Percentiles rank a stretch among this genome's conserved stretches.
Evolutionary conservation across 1,140 invertebrate species (phyloP).

Genomic region (Kradibia gibbosae): DNA sequence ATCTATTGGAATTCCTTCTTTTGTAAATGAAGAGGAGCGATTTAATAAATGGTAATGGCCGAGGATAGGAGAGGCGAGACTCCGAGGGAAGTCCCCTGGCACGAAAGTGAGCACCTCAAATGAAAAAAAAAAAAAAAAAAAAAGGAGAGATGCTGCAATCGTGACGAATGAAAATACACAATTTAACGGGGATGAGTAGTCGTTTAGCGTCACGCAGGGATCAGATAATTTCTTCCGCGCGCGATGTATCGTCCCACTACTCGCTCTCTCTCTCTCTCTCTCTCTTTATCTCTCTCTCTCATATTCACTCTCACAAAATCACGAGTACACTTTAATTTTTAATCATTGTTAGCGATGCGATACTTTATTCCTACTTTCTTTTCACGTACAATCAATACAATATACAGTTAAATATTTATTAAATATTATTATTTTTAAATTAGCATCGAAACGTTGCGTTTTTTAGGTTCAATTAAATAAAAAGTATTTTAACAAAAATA

Average conservation of each 20-base stretch:
- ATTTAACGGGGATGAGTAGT: conserved; percentile 71
- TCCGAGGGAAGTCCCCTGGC: background rate
- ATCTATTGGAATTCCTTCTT: conserved; percentile 28
- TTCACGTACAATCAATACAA: background rate
- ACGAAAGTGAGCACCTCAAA: conserved; percentile 56
- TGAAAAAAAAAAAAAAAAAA: conserved; percentile 22
- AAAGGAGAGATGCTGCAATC: conserved; percentile 50
- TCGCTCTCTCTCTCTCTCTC: background rate
- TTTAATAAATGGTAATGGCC: conserved; percentile 28
- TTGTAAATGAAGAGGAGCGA: conserved; percentile 18
- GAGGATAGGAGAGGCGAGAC: background rate
- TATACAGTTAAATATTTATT: background rate
- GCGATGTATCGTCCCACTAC: background rate
- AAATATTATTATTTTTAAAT: background rate
- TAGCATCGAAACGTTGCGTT: too few relatives aligned
- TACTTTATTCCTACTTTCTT: background rate
- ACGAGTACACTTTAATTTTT: background rate
- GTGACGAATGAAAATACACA: conserved; percentile 73
- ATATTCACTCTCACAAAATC: too few relatives aligned
- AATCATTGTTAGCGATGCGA: background rate
- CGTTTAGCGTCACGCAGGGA: conserved; percentile 63
- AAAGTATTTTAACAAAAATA: too few relatives aligned
- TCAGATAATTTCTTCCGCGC: conserved; percentile 51
- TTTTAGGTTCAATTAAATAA: too few relatives aligned
- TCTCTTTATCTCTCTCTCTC: background rate